Evolutionary conservation across 2,113 vertebrate genomes (phyloP).

Genomic region (Syngnathus scovelli): DNA sequence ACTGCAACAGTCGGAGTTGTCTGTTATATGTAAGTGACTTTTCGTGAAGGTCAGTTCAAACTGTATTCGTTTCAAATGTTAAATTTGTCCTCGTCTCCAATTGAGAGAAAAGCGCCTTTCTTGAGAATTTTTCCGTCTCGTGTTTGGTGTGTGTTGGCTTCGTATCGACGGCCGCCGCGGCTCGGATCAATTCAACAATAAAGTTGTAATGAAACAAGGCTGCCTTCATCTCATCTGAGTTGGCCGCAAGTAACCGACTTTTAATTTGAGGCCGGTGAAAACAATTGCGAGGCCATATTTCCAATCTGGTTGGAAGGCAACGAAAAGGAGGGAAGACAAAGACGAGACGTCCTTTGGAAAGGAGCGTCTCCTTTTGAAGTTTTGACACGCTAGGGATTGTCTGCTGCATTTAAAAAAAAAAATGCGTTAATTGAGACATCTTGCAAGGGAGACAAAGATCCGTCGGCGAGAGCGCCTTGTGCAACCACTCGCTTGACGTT

Average conservation of each 20-base stretch:
- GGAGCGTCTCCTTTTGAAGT: constrained; percentile 12
- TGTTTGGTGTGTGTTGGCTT: neutral
- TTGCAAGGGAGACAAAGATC: constrained; percentile 17
- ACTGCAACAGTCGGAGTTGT: too few relatives aligned
- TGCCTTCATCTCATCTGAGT: neutral
- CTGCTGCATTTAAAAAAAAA: constrained; percentile 6
- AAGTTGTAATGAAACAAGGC: constrained; percentile 3
- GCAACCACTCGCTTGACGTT: neutral
- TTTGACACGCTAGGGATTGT: neutral
- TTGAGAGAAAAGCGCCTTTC: neutral
- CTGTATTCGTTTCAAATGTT: neutral
- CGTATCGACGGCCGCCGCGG: neutral
- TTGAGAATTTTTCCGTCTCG: neutral
- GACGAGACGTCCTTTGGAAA: neutral
- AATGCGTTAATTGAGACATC: constrained; percentile 5
- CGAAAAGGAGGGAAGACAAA: neutral
- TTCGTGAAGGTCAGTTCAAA: too few relatives aligned
- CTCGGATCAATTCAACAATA: constrained; percentile 13
- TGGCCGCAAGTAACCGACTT: neutral
- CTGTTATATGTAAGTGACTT: too few relatives aligned
- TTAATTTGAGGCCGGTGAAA: constrained; percentile 13
- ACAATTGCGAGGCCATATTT: constrained; percentile 14
- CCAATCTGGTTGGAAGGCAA: neutral
- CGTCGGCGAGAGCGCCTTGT: constrained; percentile 11
- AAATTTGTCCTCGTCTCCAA: neutral